Percentiles rank a stretch among this genome's conserved stretches.
Evolutionary conservation across 2,888 invertebrate genomes (phyloP).

Genomic region (Temnothorax ravouxi): DNA sequence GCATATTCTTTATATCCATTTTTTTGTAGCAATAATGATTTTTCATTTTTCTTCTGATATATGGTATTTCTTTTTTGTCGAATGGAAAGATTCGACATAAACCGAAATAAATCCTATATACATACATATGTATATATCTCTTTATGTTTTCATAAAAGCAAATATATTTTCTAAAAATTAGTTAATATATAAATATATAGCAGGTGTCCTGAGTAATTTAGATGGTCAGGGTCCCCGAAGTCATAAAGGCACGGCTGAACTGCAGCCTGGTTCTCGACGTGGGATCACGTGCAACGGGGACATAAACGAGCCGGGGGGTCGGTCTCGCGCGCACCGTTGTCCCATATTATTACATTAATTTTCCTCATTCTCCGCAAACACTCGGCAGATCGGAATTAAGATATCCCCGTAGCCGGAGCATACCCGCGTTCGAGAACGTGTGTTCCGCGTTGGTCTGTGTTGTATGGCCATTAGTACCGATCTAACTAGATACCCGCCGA

Average conservation of each 20-base stretch:
- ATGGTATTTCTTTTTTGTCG: background rate
- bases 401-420: slow-evolving; percentile 46
- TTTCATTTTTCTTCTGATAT: background rate
- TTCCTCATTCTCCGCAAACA: slow-evolving; percentile 46
- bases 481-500: slow-evolving; percentile 6
- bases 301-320: slow-evolving; percentile 40
- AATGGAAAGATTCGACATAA: background rate
- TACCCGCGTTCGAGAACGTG: slow-evolving; percentile 9
- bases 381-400: slow-evolving; percentile 65
- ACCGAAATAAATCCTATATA: background rate
- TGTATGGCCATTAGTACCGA: slow-evolving; percentile 3
- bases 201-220: background rate
- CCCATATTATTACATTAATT: slow-evolving; percentile 62
- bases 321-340: slow-evolving; percentile 47
- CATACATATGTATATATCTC: background rate
- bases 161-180: slow-evolving; percentile 32
- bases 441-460: background rate
- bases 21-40: too few relatives aligned
- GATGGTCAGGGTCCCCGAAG: slow-evolving; percentile 14
- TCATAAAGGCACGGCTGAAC: slow-evolving; percentile 41
- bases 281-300: slow-evolving; percentile 56
- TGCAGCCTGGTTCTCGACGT: slow-evolving; percentile 31
- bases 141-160: background rate
- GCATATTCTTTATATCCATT: background rate
- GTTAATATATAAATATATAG: slow-evolving; percentile 34